Conservation (phyloP, 2,797 vertebrate species). For the Anisognathus igniventris region DNA sequence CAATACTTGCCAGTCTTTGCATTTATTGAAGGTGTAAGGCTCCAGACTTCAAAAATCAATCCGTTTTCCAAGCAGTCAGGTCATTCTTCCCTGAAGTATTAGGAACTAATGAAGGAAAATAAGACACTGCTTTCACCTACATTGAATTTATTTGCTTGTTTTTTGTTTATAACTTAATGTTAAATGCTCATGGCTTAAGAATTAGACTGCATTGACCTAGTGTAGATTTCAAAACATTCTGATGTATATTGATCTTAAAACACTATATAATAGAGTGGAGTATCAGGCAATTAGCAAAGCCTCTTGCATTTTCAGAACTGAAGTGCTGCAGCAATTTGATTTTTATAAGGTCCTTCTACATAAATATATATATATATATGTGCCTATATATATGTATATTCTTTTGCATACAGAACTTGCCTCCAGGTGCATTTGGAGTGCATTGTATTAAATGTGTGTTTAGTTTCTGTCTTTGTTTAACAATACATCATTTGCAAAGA, state of each 20-base stretch:
- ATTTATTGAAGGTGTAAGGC: background rate
- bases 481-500: background rate
- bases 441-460: background rate
- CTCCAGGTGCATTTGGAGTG: background rate
- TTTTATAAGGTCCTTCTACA: background rate
- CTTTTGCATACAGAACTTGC: background rate
- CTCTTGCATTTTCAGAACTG: background rate
- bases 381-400: background rate
- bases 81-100: background rate
- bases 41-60: background rate
- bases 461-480: background rate
- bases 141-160: background rate
- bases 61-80: background rate
- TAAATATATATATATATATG: background rate
- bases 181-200: background rate
- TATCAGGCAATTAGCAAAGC: background rate
- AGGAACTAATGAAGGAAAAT: background rate
- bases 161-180: background rate
- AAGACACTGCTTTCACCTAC: background rate
- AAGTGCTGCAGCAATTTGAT: background rate
- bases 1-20: background rate
- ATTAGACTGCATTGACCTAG: background rate
- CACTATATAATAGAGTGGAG: background rate
- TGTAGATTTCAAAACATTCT: background rate
- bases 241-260: background rate